phyloP scores from a whole-genome alignment of 2,113 vertebrate genomes.

The Tragelaphus buxtoni region DNA sequence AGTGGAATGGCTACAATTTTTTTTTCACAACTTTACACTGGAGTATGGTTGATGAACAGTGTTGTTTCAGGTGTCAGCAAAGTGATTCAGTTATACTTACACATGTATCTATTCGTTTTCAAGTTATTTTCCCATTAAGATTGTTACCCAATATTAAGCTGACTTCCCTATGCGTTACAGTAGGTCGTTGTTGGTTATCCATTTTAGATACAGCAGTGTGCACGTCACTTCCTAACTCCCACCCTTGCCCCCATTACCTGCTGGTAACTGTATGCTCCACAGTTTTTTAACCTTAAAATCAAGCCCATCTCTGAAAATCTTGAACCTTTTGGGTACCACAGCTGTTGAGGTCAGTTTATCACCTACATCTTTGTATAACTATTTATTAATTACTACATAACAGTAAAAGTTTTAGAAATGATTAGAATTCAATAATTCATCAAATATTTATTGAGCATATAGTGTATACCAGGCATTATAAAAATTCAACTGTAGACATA shows the following conservation, averaged over 20 bases:
- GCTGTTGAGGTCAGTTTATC: not conserved
- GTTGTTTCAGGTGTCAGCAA: not conserved
- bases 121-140: not conserved
- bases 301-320: not conserved
- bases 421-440: not conserved
- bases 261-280: not conserved
- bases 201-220: not conserved
- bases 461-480: not conserved
- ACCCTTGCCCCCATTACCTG: accelerated
- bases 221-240: not conserved
- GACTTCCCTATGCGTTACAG: not conserved
- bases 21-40: not conserved
- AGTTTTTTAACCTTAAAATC: not conserved
- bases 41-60: not conserved
- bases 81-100: not conserved
- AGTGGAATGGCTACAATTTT: not conserved
- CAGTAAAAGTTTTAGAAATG: not conserved
- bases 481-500: not conserved
- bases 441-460: not conserved
- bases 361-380: not conserved
- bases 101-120: not conserved
- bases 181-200: not conserved
- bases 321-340: not conserved
- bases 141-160: not conserved
- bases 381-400: not conserved